Base-by-base conservation (phyloP, 2,888 invertebrate species). In the Napeogenes inachia region DNA sequence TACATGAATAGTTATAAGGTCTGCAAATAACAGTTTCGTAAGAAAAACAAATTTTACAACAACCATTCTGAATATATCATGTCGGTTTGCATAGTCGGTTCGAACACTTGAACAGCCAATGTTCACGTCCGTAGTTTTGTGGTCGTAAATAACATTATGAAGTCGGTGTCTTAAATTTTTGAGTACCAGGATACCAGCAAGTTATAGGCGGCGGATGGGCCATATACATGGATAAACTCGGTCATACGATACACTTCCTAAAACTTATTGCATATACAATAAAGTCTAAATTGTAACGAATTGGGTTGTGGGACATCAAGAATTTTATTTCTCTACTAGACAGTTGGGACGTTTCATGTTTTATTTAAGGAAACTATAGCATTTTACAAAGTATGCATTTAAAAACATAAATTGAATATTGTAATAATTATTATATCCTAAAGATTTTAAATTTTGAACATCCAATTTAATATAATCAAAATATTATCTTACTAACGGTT, bases 171-270 rank as follows among this genome's bases (percentile, higher is more conserved):
- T 59, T 64, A 59, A 59, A 64, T 59, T 61, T 64, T 64, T 64
- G 56, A 64, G 46, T 56, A 64, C 59, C 59, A 59, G 56, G 47
- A 55, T 45, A 62, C 62, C 58, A 62, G 56, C 55, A 56, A 62
- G 47, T 59, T 56, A 57, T 55, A 45, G 33, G 47, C 55, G n/a
- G 47, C 47, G 54, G 42, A 56, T 54, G 47, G 42, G 46, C 13
- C 54, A 58, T 57, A 45, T 30, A 30, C 13, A 10, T 5, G 38
- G 6, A 58, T 57, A 45, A 13, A 30, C 13, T 13, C 13, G 38
- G 6, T 13, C 21, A 57, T 21, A 12, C 13, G 5, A 50, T 50
- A 30, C 0, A 8, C 30, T 12, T 10, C n/a, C 32, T 57, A 50
- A 13, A 50, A 50, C 57, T 21, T 57, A 50, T 13, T 35, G 38